Percentiles rank a stretch among this genome's conserved stretches.
These are phyloP conservation scores for Paracyprichromis sp. DNA, from an alignment of 2,113 vertebrate genomes.

Conservation along the genomic window DNA sequence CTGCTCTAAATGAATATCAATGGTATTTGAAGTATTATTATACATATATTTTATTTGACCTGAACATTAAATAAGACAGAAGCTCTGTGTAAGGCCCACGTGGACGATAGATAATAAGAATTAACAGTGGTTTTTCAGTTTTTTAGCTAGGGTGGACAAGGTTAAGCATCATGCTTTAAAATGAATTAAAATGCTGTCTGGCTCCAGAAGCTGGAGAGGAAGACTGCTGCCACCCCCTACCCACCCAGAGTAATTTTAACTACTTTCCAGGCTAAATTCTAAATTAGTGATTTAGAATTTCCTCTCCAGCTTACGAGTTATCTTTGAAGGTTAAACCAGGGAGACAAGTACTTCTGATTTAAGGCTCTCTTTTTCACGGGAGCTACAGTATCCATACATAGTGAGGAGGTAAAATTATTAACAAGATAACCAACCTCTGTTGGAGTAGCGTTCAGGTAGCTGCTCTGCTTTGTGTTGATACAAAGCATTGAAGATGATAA, in stretches of 20 bases:
- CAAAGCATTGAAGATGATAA: not conserved
- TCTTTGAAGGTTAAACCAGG: not conserved
- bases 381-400: not conserved
- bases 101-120: not conserved
- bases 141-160: not conserved
- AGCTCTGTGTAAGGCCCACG: not conserved
- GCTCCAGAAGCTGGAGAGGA: not conserved
- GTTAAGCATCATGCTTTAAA: not conserved
- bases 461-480: not conserved
- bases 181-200: not conserved
- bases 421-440: not conserved
- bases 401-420: not conserved
- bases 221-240: not conserved
- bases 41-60: not conserved
- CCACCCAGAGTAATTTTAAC: not conserved
- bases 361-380: not conserved
- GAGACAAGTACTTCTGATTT: not conserved
- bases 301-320: not conserved
- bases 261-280: not conserved
- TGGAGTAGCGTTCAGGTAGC: not conserved
- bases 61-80: not conserved
- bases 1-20: too few species aligned
- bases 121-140: not conserved
- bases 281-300: not conserved
- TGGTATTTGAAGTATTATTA: too few species aligned